Base-by-base conservation (phyloP, 2,113 vertebrate genomes). In the Erythrocercus mccallii region DNA sequence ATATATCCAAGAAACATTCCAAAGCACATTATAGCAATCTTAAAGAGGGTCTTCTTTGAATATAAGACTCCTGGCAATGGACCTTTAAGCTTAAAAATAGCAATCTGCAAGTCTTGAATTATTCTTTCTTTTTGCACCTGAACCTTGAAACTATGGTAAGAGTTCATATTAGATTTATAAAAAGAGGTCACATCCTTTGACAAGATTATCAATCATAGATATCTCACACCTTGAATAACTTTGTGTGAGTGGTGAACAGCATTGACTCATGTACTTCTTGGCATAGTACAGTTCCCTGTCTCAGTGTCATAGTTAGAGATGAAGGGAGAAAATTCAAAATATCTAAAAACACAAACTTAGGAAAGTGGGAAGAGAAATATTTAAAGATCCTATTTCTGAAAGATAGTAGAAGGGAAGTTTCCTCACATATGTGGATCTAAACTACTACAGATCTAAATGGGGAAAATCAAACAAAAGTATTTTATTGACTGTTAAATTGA, bases 401-500 rank as follows among this genome's bases (percentile, higher is more conserved):
- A 94, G 23, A 65, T 82, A 91, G 78, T 19, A 81, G 71, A 81
- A 87, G 25, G 42, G 62, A 94, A 90, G 50, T 77, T 65, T 88
- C 69, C 71, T 93, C 66, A 76, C 74, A 35, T 68, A 35, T 47
- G 56, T 83, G 42, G 53, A 76, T 77, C 44, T 86, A 76, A 94
- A 92, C 33, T 38, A 42, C 76, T 65, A 66, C 42, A 79, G 74
- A 62, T 45, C 57, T 89, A 95, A 95, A 89, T 79, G 50, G n/a
- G n/a, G 44, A 95, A 86, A 92, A 96, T 93, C 73, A 92, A 95
- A 85, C 54, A 83, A 89, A 96, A 86, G 40, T 79, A 74, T 92
- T 96, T 95, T 95, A 86, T 95, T 91, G 93, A 88, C 77, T 90
- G 91, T 83, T 79, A 94, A 97, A 97, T 93, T 68, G 86, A 94